Base-by-base conservation (phyloP, 2,888 invertebrate species). In the Blastobasis lacticolella region DNA sequence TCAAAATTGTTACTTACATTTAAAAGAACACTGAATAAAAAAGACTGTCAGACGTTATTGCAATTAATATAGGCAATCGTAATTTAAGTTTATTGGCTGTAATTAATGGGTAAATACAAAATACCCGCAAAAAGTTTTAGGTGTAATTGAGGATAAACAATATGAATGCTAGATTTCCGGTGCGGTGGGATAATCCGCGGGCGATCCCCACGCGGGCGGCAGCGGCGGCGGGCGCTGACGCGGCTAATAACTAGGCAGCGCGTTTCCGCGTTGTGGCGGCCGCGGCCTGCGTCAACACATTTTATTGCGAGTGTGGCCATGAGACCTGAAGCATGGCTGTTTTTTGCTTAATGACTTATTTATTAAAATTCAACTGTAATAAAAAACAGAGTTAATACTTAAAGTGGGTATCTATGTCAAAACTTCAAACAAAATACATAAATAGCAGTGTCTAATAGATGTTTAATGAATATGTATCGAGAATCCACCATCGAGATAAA, bases 291-390 rank as follows among this genome's bases (percentile, higher is more conserved):
- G 73, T 78, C 80, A 75, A 78, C 79, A 79, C 71, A 82, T 86
- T 75, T 78, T 86, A 85, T 83, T 78, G 82, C 82, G 68, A 75
- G 78, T 81, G 81, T 83, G 86, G 77, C 87, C 86, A 81, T 86
- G 88, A 87, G 86, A 84, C 69, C 71, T 77, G 73, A 80, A 81
- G 74, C 80, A 79, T 79, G 66, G 77, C 79, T 74, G 73, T 80
- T 85, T 83, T 83, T 83, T 83, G 76, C 77, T 71, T 84, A 82
- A 87, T 84, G 83, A 71, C 74, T 79, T 82, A 84, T 85, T 83
- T 86, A 86, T 87, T 79, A 83, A 85, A 85, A 85, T 87, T 78
- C 79, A 65, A 77, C 76, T 77, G 74, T 79, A 78, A 80, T 81
- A 53, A 81, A 66, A 80, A 75, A 74, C 69, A 55, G 74, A 75